Base-by-base conservation (phyloP, 1,140 invertebrate genomes). In the Drosophila lowei region DNA sequence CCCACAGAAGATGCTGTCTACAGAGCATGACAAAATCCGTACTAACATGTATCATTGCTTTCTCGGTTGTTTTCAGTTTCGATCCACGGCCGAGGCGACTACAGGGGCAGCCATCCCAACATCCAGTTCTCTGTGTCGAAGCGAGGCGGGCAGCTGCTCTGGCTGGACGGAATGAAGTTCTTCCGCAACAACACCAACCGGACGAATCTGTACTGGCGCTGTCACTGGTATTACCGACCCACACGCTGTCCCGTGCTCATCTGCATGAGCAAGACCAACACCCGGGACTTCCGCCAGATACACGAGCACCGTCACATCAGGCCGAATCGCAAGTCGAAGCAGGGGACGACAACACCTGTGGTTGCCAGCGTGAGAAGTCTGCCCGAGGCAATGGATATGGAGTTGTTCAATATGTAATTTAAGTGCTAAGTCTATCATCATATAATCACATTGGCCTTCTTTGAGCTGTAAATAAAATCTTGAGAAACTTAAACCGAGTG, bases 171-270 rank as follows among this genome's bases (percentile, higher is more conserved):
- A 0, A 34, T 91, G 11, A 91, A 91, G 68, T 91, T 77, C 59
- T 91, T 91, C 60, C 73, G 90, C 0, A 91, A 91, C 47, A 91
- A 91, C 47, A 89, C 86, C 49, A 91, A 91, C 60, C 81, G 90
- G 6, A 90, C 79, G 2, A 91, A 91, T 53, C 63, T 81, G 15
- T 91, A 88, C n/a, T 91, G 90, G 90, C 88, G 90, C n/a, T 91
- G 90, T 13, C 90, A 91, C 54, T 90, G 89, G 90, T 91, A 91
- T 47, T 91, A 91, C 55, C 75, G 90, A 0, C 90, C 80, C 25
- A 77, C 89, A 6, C 85, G 90, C 13, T 91, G 90, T 46, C 90
- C 90, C 1, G 90, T 91, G 6, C 57, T 91, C 7, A 91, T 91
- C 25, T 91, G 85, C 60, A 91, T 91, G 90, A 91, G 83, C 53